Evolutionary conservation across 2,113 vertebrate species (phyloP), one percentile per base, ranked within the genome.

Genomic region (Petrocephalus zakoni): DNA sequence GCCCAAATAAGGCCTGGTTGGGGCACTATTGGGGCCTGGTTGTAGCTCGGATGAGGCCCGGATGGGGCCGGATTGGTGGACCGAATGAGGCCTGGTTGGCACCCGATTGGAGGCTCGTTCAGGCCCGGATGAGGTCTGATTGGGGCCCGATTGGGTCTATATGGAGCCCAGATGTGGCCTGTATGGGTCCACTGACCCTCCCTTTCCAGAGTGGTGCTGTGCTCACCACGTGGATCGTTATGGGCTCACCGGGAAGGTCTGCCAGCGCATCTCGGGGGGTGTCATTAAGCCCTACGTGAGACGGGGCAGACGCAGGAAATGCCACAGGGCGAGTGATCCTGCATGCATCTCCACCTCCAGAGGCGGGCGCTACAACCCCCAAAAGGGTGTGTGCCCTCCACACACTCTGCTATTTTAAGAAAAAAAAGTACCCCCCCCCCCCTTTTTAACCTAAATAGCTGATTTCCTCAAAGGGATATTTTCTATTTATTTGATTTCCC

Each of bases 191-290:
- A 11, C 0, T 91, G 91, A 95, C 91, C 92, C 91, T 91, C 84
- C 92, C 88, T 93, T 95, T 93, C 92, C 92, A 93, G 93, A 95
- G 94, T 92, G 95, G 93, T 94, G 92, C 89, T 93, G 94, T 94
- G 91, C 90, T 91, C 93, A 90, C 93, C 92, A 93, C 86, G 75
- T 91, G 88, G 92, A 95, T 94, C 92, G 94, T 84, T 96, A 94
- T 88, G 75, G 92, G 89, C 91, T 90, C 90, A 89, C 90, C 92
- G 94, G 92, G 93, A 91, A 92, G 90, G 89, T 93, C 88, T 90
- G 91, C 92, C 88, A 92, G 29, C 92, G 88, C 52, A 93, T 93
- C 95, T 96, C 95, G 92, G 88, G 94, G 92, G 94, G 92, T 90
- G 94, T 95, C 94, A 95, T 95, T 96, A 96, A 75, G 92, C 93